Percentiles rank a stretch among this genome's conserved stretches.
Evolutionary conservation across 2,113 vertebrate genomes (phyloP).

Genomic region (Romanogobio albipinnatus): DNA sequence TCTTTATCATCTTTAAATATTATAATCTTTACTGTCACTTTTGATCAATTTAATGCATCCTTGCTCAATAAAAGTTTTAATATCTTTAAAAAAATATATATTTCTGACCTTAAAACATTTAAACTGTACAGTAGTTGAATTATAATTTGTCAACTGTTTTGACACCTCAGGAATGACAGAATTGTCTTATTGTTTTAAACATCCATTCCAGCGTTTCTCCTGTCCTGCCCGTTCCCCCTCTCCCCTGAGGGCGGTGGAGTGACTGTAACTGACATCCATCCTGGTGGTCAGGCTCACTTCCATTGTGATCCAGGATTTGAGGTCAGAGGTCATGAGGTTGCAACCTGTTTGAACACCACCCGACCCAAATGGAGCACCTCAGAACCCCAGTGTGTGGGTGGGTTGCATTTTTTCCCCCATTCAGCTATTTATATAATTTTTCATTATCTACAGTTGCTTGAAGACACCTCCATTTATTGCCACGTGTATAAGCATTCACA

Average conservation of each 20-base stretch:
- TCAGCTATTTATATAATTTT: not conserved
- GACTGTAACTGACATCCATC: conserved; percentile 89
- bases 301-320: conserved; percentile 89
- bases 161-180: not conserved
- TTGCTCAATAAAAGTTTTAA: not conserved
- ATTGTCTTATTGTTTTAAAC: not conserved
- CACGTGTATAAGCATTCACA: not conserved
- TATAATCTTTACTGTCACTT: too few species aligned
- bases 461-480: not conserved
- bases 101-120: not conserved
- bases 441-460: not conserved
- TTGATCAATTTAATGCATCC: not conserved
- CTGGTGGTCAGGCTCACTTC: conserved; percentile 87
- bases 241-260: conserved; percentile 85
- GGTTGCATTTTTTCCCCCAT: conserved; percentile 34
- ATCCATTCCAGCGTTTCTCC: conserved; percentile 80
- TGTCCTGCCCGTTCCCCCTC: conserved; percentile 86
- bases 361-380: conserved; percentile 85
- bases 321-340: conserved; percentile 83
- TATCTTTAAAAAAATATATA: not conserved
- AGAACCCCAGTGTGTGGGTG: conserved; percentile 78
- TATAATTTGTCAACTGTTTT: not conserved
- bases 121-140: not conserved
- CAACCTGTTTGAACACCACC: conserved; percentile 85
- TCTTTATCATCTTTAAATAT: too few species aligned